Base-by-base conservation (phyloP, 2,113 vertebrate genomes). In the Notothenia rossii region DNA sequence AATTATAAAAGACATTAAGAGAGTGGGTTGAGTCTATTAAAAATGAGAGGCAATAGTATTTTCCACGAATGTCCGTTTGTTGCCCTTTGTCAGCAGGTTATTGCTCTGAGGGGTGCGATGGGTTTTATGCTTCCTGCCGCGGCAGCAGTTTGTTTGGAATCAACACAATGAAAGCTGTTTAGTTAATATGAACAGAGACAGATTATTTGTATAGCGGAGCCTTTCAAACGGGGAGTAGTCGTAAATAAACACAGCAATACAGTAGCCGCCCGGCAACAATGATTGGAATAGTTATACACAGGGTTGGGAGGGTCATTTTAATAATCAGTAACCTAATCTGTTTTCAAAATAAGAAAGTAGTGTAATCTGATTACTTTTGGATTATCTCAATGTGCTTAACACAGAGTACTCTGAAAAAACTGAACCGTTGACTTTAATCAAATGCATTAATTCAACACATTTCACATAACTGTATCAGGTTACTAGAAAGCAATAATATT, bases 1-100 rank as follows among this genome's bases (percentile, higher is more conserved):
- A 76, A 74, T 79, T 55, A 72, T 7, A 46, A 40, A 54, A 68
- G 46, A 22, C 20, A 29, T 45, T 55, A 43, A 63, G 40, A 18
- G 36, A 48, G 40, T 55, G 56, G 17, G 33, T 5, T 25, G 18
- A 46, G n/a, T 55, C 20, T 13, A 25, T 18, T 51, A 17, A 48
- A 40, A 46, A 70, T 56, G 45, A 63, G 5, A 49, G 54, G 22
- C 9, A 54, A 33, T 65, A 53, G 53, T 50, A 10, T 6, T 25
- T 46, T 11, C 60, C 61, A 53, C 18, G n/a, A 62, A 63, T 12
- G 12, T 67, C 14, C 2, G 43, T 56, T 74, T 68, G 17, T 56
- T 14, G 25, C 15, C 40, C 25, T 72, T 77, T 72, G 22, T 64
- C 20, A 10, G 45, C n/a, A 6, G 10, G 51, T 40, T 18, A 2